Conservation (phyloP, 30 jellyfish, hydroid and myxozoan genomes). For the Aurelia sp. region DNA sequence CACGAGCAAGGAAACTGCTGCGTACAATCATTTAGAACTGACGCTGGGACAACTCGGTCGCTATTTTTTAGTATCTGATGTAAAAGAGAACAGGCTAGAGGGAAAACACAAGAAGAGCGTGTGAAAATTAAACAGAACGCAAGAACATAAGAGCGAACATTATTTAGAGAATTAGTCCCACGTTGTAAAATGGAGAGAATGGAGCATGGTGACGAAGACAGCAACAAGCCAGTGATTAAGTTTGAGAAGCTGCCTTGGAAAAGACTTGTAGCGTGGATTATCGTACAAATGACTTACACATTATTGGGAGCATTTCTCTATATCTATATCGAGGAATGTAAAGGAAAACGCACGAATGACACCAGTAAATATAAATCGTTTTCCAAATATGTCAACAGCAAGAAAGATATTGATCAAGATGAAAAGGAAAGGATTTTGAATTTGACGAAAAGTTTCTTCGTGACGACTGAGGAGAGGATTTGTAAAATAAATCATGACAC, state of each 20-base stretch:
- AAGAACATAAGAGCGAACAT: too few relatives aligned
- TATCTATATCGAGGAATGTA: constrained; percentile 51
- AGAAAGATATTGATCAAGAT: not conserved
- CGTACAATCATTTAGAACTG: too few relatives aligned
- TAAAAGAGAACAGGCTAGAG: too few relatives aligned
- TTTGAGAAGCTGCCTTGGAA: constrained; percentile 18
- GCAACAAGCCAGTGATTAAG: too few relatives aligned
- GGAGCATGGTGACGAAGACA: too few relatives aligned
- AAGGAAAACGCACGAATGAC: constrained; percentile 10
- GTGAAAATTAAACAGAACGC: too few relatives aligned
- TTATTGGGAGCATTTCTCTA: constrained; percentile 50
- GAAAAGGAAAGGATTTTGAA: constrained; percentile 23
- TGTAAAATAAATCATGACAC: constrained; percentile 47
- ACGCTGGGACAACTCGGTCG: too few relatives aligned
- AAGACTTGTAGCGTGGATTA: constrained; percentile 25
- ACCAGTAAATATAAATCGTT: not conserved
- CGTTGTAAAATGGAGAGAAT: too few relatives aligned
- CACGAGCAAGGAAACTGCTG: too few relatives aligned
- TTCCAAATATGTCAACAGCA: constrained; percentile 2
- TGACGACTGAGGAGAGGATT: not conserved
- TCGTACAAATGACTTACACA: constrained; percentile 47
- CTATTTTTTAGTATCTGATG: too few relatives aligned
- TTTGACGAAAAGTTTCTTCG: constrained; percentile 15
- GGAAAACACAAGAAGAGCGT: too few relatives aligned
- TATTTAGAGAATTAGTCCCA: too few relatives aligned